Percentiles rank a stretch among this genome's conserved stretches.
phyloP scores from a whole-genome alignment of 2,797 vertebrate species.

The Zalophus californianus region DNA sequence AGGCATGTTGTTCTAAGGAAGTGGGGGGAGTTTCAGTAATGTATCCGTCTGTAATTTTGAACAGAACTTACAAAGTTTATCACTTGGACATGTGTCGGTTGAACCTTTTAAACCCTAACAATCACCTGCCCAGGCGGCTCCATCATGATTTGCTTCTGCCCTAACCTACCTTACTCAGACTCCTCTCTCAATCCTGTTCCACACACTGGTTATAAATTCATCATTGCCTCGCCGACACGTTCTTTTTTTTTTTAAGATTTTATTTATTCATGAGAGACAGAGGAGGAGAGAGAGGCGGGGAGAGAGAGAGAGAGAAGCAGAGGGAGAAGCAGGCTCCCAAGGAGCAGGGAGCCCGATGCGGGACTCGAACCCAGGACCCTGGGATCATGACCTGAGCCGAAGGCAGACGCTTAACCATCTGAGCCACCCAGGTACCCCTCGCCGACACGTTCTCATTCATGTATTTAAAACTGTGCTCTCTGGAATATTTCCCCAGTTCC shows the following conservation, averaged over 20 bases:
- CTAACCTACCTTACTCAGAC: background rate
- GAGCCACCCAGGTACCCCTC: too few species aligned
- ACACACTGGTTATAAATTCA: background rate
- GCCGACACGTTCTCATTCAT: background rate
- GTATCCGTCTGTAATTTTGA: background rate
- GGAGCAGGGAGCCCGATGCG: too few species aligned
- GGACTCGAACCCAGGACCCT: too few species aligned
- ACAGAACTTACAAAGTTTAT: background rate
- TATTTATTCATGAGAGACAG: too few species aligned
- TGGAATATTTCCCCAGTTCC: background rate
- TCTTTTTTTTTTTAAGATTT: too few species aligned
- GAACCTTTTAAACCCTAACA: background rate
- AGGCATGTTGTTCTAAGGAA: background rate
- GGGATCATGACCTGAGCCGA: too few species aligned
- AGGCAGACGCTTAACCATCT: too few species aligned
- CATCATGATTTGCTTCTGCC: background rate
- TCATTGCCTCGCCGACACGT: background rate
- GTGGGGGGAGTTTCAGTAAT: background rate
- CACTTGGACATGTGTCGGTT: background rate
- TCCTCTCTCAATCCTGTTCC: background rate
- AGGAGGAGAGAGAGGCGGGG: too few species aligned
- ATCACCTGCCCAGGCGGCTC: background rate
- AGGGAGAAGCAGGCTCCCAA: too few species aligned
- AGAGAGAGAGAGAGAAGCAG: too few species aligned
- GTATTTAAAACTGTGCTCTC: background rate